Conservation (phyloP, 2,888 invertebrate species). For the Campoplex nolae region DNA sequence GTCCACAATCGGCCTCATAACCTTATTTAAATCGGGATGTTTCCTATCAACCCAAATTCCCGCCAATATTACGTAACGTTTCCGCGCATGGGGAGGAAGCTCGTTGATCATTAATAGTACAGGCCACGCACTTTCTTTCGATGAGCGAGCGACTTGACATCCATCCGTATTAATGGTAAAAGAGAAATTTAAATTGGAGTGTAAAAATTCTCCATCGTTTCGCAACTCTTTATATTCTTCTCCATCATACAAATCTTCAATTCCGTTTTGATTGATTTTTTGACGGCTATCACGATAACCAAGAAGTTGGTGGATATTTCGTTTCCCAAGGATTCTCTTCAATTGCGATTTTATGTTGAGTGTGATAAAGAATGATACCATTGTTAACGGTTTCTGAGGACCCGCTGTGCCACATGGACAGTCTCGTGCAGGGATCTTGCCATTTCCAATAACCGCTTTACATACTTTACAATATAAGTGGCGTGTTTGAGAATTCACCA, state of each 20-base stretch:
- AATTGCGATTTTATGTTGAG: conserved; percentile 19
- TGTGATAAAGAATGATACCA: conserved; percentile 27
- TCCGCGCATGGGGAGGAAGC: conserved; percentile 17
- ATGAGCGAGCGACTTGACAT: conserved; percentile 48
- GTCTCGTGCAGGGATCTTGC: conserved; percentile 8
- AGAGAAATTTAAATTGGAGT: conserved; percentile 45
- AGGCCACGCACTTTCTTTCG: conserved; percentile 52
- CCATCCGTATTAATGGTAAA: conserved; percentile 53
- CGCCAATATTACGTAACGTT: conserved; percentile 42
- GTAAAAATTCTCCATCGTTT: conserved; percentile 24
- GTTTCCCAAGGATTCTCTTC: conserved; percentile 25
- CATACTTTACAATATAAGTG: too few species aligned
- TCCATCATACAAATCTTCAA: conserved; percentile 52
- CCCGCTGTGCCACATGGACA: conserved; percentile 25
- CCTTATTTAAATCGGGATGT: neutral
- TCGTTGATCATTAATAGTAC: conserved; percentile 48
- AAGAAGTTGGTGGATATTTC: conserved; percentile 30
- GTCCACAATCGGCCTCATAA: neutral
- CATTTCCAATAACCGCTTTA: conserved; percentile 15
- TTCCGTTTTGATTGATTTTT: conserved; percentile 29
- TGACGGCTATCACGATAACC: conserved; percentile 30
- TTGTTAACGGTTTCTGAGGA: conserved; percentile 5
- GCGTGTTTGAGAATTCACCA: conserved; percentile 1
- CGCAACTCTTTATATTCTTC: conserved; percentile 46
- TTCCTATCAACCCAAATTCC: conserved; percentile 51